Percentiles rank a stretch among this genome's conserved stretches.
Evolutionary conservation across 2,888 invertebrate genomes (phyloP).

Genomic region (Cerceris ruficornis): DNA sequence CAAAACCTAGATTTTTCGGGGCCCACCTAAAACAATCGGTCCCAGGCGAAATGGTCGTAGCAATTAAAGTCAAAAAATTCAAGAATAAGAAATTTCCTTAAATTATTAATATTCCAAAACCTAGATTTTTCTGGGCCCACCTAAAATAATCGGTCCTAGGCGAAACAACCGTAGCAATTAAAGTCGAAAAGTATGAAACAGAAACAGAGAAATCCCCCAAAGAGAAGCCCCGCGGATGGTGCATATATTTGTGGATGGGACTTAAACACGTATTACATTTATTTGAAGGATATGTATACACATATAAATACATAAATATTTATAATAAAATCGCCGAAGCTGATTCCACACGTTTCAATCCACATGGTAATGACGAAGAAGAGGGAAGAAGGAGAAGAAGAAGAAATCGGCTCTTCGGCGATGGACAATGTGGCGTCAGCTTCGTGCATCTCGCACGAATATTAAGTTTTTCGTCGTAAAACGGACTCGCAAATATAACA

Average conservation of each 20-base stretch:
- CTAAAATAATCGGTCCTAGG: no score
- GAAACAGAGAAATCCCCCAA: neutral
- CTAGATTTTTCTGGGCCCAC: no score
- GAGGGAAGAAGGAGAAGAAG: neutral
- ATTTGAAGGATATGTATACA: constrained; percentile 79
- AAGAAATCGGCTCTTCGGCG: neutral
- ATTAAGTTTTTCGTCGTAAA: constrained; percentile 40
- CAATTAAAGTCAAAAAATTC: no score
- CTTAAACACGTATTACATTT: constrained; percentile 78
- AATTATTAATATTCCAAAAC: no score
- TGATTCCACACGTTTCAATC: constrained; percentile 54
- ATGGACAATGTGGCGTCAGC: constrained; percentile 34
- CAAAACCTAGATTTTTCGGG: no score
- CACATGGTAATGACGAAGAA: neutral
- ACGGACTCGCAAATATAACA: constrained; percentile 59
- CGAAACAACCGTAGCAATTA: no score
- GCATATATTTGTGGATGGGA: neutral
- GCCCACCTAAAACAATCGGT: no score
- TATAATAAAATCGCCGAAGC: constrained; percentile 75
- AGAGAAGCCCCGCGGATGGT: neutral
- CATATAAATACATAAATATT: constrained; percentile 80
- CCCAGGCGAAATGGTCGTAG: no score
- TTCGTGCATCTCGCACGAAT: constrained; percentile 47
- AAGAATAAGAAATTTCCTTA: no score
- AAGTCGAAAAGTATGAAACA: no score